phyloP scores from a whole-genome alignment of 2,797 vertebrate genomes.

The Carduelis carduelis region DNA sequence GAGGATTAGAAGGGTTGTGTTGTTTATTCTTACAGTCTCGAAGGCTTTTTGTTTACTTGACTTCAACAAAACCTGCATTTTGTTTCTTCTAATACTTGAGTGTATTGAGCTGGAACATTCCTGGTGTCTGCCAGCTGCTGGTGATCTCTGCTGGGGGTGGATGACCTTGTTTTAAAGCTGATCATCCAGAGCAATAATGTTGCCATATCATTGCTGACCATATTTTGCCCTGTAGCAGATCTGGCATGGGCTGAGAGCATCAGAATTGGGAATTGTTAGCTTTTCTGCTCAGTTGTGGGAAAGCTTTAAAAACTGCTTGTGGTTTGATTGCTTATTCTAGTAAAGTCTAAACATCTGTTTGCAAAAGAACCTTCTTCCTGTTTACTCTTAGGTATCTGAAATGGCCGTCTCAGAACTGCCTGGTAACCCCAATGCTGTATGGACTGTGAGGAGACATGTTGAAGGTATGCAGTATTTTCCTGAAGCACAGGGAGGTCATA shows the following conservation, averaged over 20 bases:
- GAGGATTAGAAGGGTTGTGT: background rate
- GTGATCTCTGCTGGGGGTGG: background rate
- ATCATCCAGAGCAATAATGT: background rate
- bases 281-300: background rate
- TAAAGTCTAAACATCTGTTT: background rate
- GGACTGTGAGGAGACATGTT: constrained; percentile 95
- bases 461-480: constrained; percentile 83
- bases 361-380: constrained; percentile 20
- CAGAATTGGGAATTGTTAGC: background rate
- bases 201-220: background rate
- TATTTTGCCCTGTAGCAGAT: background rate
- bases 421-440: constrained; percentile 99
- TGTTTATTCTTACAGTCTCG: background rate
- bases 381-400: constrained; percentile 89
- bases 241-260: background rate
- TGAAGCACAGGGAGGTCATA: background rate
- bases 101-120: background rate
- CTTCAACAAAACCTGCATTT: background rate
- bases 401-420: constrained; percentile 99
- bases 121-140: background rate
- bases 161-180: background rate
- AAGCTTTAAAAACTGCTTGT: background rate
- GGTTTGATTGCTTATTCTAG: background rate
- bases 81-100: background rate
- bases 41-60: background rate